Evolutionary conservation across 2,113 vertebrate species (phyloP).

Genomic region (Trogon surrucura): DNA sequence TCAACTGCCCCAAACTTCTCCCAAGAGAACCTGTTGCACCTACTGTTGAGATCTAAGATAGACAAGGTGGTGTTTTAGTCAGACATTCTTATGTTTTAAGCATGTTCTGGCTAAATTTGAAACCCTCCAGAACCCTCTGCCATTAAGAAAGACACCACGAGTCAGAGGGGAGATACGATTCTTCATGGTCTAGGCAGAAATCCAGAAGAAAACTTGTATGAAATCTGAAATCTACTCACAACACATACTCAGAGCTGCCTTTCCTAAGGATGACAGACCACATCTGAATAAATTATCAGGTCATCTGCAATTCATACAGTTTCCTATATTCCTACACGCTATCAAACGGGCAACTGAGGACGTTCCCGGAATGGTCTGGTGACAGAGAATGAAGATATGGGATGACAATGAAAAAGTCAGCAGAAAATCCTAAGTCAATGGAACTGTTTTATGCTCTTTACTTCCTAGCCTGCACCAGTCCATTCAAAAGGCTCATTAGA

Average conservation of each 20-base stretch:
- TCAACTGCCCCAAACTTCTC: not conserved
- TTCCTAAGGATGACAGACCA: not conserved
- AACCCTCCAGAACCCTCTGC: not conserved
- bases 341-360: constrained; percentile 24
- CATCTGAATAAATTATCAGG: constrained; percentile 22
- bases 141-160: accelerated
- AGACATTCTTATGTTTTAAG: not conserved
- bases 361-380: constrained; percentile 34
- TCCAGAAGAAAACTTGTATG: not conserved
- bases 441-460: constrained; percentile 67
- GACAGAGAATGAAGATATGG: constrained; percentile 37
- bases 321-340: not conserved
- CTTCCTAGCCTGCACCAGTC: constrained; percentile 57
- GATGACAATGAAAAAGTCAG: constrained; percentile 55
- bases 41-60: accelerated
- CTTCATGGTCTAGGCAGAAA: not conserved
- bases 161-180: not conserved
- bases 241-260: not conserved
- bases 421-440: constrained; percentile 65
- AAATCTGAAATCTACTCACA: not conserved
- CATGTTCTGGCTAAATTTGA: not conserved
- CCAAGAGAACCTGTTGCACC: not conserved
- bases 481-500: constrained; percentile 74
- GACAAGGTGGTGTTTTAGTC: not conserved
- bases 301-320: constrained; percentile 45